Evolutionary conservation across 2,113 vertebrate genomes (phyloP).

Genomic region (Helogale parvula): DNA sequence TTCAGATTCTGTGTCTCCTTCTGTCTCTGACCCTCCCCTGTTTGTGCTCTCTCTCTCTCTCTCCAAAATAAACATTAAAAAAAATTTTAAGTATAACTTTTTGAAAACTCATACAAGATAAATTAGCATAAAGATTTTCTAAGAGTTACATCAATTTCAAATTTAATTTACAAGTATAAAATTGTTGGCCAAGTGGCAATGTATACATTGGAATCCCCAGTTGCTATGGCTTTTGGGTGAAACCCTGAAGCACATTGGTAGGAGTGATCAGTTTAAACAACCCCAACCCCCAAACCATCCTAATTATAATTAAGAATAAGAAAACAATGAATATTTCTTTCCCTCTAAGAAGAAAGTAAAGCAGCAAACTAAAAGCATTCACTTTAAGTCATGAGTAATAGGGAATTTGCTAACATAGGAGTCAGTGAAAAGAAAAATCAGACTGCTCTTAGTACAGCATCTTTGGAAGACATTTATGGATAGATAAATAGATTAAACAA

Average conservation of each 20-base stretch:
- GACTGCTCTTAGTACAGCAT: conserved; percentile 26
- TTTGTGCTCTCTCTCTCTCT: background rate
- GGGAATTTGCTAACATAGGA: conserved; percentile 35
- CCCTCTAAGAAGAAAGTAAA: background rate
- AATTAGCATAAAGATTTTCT: background rate
- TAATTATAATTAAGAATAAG: background rate
- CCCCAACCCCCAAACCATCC: background rate
- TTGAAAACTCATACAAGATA: background rate
- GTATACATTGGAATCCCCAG: background rate
- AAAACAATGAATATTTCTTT: conserved; percentile 1
- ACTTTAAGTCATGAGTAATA: conserved; percentile 10
- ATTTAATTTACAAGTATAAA: background rate
- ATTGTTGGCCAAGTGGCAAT: background rate
- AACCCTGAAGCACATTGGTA: background rate
- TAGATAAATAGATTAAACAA: conserved; percentile 22
- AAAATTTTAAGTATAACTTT: background rate
- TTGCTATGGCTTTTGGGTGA: background rate
- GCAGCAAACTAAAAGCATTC: background rate
- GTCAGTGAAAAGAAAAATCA: background rate
- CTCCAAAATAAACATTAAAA: background rate
- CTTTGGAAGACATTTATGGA: background rate
- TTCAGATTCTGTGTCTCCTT: no score
- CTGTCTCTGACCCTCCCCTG: no score
- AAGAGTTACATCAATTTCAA: background rate
- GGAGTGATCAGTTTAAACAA: background rate